Evolutionary conservation across 1,140 invertebrate genomes (phyloP).

Genomic region (Conus betulinus): DNA sequence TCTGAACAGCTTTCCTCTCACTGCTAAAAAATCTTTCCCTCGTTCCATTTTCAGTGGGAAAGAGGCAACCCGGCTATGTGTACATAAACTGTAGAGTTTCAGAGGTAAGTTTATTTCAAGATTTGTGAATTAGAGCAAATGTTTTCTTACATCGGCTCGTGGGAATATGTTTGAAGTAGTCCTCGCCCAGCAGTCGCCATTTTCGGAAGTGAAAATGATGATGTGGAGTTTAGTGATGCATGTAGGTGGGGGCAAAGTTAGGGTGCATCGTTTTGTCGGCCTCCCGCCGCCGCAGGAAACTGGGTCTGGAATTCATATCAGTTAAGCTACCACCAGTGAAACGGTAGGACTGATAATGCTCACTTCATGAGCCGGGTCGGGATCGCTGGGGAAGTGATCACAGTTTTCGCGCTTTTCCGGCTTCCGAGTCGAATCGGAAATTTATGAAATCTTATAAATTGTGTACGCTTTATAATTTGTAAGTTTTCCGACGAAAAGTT

Average conservation of each 20-base stretch:
- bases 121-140: not conserved
- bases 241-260: not conserved
- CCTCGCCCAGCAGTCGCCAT: constrained; percentile 22
- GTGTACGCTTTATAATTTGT: too few species aligned
- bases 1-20: not conserved
- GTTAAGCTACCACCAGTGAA: not conserved
- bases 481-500: too few species aligned
- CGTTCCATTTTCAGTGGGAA: not conserved
- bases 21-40: not conserved
- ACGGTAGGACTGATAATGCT: not conserved
- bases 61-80: not conserved
- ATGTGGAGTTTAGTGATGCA: constrained; percentile 14
- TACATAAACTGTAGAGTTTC: not conserved
- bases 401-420: too few species aligned
- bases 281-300: not conserved
- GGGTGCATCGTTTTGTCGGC: not conserved
- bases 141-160: not conserved
- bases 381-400: too few species aligned
- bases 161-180: not conserved
- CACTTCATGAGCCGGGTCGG: too few species aligned
- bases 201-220: constrained; percentile 33
- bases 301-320: not conserved
- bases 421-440: too few species aligned
- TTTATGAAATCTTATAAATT: too few species aligned
- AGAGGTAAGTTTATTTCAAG: constrained; percentile 3